phyloP scores from a whole-genome alignment of 2,113 vertebrate species.

The Platysternon megacephalum region DNA sequence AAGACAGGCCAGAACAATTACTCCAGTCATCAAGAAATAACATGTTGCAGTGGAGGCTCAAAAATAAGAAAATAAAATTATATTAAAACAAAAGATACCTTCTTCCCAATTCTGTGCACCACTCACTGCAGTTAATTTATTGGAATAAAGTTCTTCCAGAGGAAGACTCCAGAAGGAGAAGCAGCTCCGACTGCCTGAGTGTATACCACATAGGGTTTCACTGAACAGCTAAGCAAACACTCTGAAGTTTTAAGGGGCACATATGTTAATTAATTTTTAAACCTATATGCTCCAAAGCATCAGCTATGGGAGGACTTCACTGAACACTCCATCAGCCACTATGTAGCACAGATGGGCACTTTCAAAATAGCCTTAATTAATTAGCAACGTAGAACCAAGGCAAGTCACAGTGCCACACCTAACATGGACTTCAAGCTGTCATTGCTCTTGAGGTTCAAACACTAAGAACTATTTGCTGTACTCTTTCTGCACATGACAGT shows the following conservation, averaged over 20 bases:
- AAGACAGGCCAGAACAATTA: background rate
- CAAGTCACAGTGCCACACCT: background rate
- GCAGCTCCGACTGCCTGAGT: background rate
- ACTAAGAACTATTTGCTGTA: background rate
- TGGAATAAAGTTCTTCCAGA: background rate
- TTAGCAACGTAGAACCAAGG: background rate
- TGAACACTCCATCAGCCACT: background rate
- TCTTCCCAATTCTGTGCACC: background rate
- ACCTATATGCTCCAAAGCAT: background rate
- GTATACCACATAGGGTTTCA: background rate
- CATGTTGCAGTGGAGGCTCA: background rate
- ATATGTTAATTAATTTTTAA: background rate
- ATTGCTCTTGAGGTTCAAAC: background rate
- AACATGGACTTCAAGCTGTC: background rate
- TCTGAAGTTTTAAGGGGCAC: background rate
- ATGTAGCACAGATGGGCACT: background rate
- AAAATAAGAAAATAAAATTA: background rate
- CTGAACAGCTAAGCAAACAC: background rate
- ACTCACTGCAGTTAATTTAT: background rate
- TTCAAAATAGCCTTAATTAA: background rate
- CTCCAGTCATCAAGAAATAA: background rate
- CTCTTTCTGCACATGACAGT: background rate
- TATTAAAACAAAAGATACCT: background rate
- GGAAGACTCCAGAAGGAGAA: background rate
- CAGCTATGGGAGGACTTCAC: background rate